phyloP scores from a whole-genome alignment of 1,140 invertebrate genomes.

The Telenomus remus region DNA sequence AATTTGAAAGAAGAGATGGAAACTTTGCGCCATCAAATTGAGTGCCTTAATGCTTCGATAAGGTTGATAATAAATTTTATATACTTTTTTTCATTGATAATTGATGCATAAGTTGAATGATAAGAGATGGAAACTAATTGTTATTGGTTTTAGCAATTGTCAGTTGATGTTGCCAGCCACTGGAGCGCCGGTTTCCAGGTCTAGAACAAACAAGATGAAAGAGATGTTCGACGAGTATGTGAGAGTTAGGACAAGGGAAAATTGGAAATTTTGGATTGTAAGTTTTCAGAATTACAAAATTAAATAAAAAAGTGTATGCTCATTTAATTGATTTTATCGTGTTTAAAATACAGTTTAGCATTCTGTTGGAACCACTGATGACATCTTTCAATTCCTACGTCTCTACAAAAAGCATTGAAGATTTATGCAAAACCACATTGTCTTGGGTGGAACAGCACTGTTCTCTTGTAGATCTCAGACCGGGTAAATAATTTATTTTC shows the following conservation, averaged over 20 bases:
- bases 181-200: conserved; percentile 92
- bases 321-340: conserved; percentile 13
- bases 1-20: conserved; percentile 94
- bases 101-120: conserved; percentile 4
- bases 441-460: conserved; percentile 97
- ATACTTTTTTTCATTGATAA: conserved; percentile 1
- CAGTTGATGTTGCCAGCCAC: conserved; percentile 96
- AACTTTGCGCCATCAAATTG: conserved; percentile 88
- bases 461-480: conserved; percentile 92
- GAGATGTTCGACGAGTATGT: conserved; percentile 97
- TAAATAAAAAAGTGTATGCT: too few species aligned
- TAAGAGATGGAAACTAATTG: background rate
- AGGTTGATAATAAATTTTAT: conserved; percentile 77
- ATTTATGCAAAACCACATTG: conserved; percentile 92
- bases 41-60: conserved; percentile 91
- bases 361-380: conserved; percentile 90
- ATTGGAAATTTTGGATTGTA: conserved; percentile 99
- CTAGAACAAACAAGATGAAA: conserved; percentile 92
- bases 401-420: conserved; percentile 92
- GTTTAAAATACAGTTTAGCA: conserved; percentile 86
- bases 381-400: conserved; percentile 93
- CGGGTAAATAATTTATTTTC: conserved; percentile 76
- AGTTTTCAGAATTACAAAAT: conserved; percentile 72
- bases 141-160: conserved; percentile 83
- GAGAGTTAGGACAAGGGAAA: conserved; percentile 86